These are phyloP conservation scores for Eristalis intricaria DNA, from an alignment of 2,888 invertebrate species.

Conservation along the genomic window DNA sequence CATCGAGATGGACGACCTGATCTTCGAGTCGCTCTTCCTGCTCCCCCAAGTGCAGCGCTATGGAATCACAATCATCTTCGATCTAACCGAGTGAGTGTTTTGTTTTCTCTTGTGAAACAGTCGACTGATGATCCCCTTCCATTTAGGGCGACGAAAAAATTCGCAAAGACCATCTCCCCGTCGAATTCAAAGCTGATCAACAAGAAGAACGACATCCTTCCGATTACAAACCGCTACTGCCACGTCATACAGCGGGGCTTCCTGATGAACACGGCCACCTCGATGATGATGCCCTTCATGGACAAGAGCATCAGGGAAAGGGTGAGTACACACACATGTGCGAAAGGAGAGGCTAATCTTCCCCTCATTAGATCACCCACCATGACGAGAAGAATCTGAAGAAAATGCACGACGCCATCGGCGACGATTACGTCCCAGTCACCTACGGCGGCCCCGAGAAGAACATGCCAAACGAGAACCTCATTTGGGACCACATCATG, in stretches of 20 bases:
- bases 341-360: neutral
- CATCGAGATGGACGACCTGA: constrained; percentile 79
- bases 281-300: constrained; percentile 78
- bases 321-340: constrained; percentile 71
- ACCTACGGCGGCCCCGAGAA: constrained; percentile 78
- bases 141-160: constrained; percentile 76
- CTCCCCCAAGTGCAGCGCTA: constrained; percentile 77
- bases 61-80: constrained; percentile 78
- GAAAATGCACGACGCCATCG: constrained; percentile 78
- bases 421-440: constrained; percentile 77
- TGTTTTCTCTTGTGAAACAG: too few relatives aligned
- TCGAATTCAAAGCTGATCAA: constrained; percentile 76
- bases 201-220: constrained; percentile 77
- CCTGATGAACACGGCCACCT: constrained; percentile 77
- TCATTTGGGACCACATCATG: constrained; percentile 76
- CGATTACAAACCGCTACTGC: constrained; percentile 77
- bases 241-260: constrained; percentile 78
- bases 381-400: constrained; percentile 78
- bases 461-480: constrained; percentile 76
- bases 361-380: constrained; percentile 75
- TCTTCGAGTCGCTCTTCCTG: constrained; percentile 78
- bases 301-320: constrained; percentile 77
- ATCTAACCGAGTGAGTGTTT: constrained; percentile 76
- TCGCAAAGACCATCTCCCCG: constrained; percentile 76
- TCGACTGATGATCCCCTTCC: neutral